Conservation (phyloP, 2,888 invertebrate species). For the Anarsia innoxiella region DNA sequence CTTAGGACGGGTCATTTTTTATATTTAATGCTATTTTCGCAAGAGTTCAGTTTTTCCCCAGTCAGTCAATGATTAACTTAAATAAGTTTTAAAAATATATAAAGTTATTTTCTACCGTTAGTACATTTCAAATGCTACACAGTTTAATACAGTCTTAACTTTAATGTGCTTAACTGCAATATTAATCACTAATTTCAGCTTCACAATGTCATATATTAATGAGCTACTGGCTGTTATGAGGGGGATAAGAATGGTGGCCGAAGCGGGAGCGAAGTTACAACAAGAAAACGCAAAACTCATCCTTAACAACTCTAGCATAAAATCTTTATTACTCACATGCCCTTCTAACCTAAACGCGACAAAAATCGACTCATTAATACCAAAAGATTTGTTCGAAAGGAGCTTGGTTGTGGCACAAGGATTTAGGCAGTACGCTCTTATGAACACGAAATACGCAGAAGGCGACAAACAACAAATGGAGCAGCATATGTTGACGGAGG, state of each 20-base stretch:
- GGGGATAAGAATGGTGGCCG: conserved; percentile 80
- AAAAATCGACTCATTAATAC: conserved; percentile 38
- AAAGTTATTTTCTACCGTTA: no score
- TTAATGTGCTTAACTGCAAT: not conserved
- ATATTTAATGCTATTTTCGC: no score
- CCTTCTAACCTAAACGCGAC: conserved; percentile 44
- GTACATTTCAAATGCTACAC: no score
- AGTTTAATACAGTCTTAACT: no score
- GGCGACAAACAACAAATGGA: conserved; percentile 15
- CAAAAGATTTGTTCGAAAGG: conserved; percentile 69
- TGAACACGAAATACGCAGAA: conserved; percentile 44
- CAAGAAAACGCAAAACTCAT: conserved; percentile 74
- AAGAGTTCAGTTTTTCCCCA: no score
- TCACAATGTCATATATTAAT: conserved; percentile 73
- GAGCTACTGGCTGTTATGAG: conserved; percentile 80
- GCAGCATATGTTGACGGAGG: no score
- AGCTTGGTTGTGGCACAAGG: not conserved
- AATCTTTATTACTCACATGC: conserved; percentile 49
- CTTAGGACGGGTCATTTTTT: no score
- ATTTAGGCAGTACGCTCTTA: conserved; percentile 74
- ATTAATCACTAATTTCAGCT: conserved; percentile 2
- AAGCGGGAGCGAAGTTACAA: conserved; percentile 80
- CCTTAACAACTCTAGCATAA: conserved; percentile 83
- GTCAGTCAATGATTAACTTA: no score
- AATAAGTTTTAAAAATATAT: no score